Percentiles rank a stretch among this genome's conserved stretches.
These are phyloP conservation scores for Corythornis leucogaster DNA, from an alignment of 2,797 vertebrate genomes.

Conservation along the genomic window DNA sequence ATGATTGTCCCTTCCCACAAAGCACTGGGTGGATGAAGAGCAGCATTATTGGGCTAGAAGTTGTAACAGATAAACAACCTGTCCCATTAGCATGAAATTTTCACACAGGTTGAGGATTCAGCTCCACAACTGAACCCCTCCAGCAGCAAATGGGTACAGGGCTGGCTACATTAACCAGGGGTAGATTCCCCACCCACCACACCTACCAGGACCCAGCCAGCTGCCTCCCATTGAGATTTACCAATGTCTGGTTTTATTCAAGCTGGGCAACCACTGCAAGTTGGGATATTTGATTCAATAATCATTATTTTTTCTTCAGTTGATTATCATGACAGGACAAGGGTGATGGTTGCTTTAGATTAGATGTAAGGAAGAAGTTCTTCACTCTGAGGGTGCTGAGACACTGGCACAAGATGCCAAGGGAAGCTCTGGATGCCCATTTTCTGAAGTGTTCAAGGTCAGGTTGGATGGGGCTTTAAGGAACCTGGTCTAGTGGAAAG, in stretches of 20 bases:
- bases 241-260: not conserved
- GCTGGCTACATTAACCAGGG: accelerated
- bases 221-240: not conserved
- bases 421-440: not conserved
- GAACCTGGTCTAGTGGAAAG: not conserved
- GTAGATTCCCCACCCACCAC: not conserved
- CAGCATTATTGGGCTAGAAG: not conserved
- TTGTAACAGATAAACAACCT: not conserved
- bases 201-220: not conserved
- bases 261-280: not conserved
- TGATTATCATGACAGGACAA: not conserved
- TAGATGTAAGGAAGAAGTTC: not conserved
- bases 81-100: not conserved
- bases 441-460: not conserved
- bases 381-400: not conserved
- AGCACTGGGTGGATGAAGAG: not conserved
- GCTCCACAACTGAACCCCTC: not conserved
- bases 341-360: not conserved
- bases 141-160: not conserved
- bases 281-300: not conserved
- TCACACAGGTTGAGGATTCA: not conserved
- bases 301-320: not conserved
- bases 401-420: not conserved
- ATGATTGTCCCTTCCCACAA: not conserved
- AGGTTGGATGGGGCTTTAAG: not conserved